Evolutionary conservation across 92 coral and sea anemone genomes (phyloP).

Genomic region (Epizoanthus fatuus): DNA sequence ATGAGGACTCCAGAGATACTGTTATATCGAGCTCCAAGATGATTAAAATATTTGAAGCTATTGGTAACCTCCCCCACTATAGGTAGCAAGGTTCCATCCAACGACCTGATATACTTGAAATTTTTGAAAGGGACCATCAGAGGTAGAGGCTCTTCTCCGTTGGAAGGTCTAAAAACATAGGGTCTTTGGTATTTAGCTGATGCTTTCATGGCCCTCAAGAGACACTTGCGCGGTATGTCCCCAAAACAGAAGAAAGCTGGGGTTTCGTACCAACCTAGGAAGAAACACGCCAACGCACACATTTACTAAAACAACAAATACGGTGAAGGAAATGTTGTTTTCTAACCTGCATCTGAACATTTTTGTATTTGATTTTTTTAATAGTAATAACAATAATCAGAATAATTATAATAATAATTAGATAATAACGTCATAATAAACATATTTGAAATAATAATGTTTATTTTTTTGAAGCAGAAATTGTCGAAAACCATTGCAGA

Average conservation of each 20-base stretch:
- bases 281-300: no score
- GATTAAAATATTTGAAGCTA: not conserved
- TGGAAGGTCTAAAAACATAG: not conserved
- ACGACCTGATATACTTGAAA: not conserved
- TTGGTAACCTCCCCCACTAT: not conserved
- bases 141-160: not conserved
- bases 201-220: not conserved
- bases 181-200: not conserved
- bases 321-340: no score
- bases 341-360: no score
- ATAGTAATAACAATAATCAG: no score
- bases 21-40: not conserved
- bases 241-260: slow-evolving; percentile 6
- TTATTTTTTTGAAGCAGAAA: no score
- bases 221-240: not conserved
- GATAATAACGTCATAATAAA: no score
- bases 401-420: no score
- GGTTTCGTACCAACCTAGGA: no score
- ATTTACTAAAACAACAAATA: no score
- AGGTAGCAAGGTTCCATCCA: not conserved
- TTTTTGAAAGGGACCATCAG: slow-evolving; percentile 4
- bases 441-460: no score
- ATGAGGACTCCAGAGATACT: slow-evolving; percentile 12
- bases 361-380: no score
- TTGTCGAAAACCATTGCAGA: no score